phyloP scores from a whole-genome alignment of 2,888 invertebrate genomes.

The Seladonia tumulorum region DNA sequence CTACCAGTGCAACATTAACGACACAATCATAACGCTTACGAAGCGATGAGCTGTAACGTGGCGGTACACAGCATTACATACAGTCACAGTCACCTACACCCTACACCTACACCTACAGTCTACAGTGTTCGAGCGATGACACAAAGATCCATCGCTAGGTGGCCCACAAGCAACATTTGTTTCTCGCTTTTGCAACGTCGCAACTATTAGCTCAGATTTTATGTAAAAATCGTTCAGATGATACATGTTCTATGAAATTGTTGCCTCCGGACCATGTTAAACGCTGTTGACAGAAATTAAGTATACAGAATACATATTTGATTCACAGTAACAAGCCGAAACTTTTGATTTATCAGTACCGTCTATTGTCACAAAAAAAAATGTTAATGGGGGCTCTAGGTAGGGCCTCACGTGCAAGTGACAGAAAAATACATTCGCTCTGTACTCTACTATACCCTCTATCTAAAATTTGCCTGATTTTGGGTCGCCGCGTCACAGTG shows the following conservation, averaged over 20 bases:
- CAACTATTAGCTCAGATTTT: neutral
- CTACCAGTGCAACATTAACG: slow-evolving; percentile 40
- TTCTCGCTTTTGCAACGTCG: neutral
- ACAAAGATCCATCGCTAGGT: slow-evolving; percentile 4
- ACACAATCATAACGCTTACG: slow-evolving; percentile 40
- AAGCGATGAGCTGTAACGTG: slow-evolving; percentile 41
- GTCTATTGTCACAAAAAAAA: no score
- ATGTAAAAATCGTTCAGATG: neutral
- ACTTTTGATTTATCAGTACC: no score
- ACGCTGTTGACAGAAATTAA: no score
- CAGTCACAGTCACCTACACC: neutral
- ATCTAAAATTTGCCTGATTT: no score
- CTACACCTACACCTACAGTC: neutral
- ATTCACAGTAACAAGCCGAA: no score
- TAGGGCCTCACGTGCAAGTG: no score
- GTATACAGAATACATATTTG: no score
- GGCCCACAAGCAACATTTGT: neutral
- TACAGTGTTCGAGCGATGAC: neutral
- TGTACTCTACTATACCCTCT: no score
- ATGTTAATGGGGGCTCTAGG: no score
- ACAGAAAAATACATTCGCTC: no score
- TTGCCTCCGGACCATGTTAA: neutral
- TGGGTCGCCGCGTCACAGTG: no score
- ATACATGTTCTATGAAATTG: neutral
- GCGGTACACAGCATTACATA: slow-evolving; percentile 27